These are phyloP conservation scores for Leptestheria dahalacensis DNA, from an alignment of 1,140 invertebrate genomes.

Conservation along the genomic window DNA sequence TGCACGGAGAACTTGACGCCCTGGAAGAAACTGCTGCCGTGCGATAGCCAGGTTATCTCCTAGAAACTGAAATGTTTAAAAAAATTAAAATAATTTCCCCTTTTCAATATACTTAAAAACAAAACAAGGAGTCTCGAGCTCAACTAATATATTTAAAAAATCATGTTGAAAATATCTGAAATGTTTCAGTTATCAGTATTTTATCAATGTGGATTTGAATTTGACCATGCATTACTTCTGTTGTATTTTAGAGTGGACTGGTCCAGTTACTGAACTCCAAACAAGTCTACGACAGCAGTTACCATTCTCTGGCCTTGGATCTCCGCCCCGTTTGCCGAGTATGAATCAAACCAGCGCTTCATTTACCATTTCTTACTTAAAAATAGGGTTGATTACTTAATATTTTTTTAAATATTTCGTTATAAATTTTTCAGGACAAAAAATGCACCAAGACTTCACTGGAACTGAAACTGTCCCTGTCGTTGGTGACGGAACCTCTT, in stretches of 20 bases:
- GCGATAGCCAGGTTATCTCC: conserved; percentile 67
- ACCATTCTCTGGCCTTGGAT: conserved; percentile 79
- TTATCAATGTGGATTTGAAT: background rate
- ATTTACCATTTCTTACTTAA: too few relatives aligned
- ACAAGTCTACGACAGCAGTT: conserved; percentile 80
- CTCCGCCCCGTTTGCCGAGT: conserved; percentile 59
- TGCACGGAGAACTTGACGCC: conserved; percentile 98
- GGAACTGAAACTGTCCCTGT: conserved; percentile 67
- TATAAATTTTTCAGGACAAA: conserved; percentile 26
- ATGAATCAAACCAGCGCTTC: too few relatives aligned
- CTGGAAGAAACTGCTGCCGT: conserved; percentile 92
- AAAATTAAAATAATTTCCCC: too few relatives aligned
- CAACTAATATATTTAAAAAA: background rate
- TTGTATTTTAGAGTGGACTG: conserved; percentile 46
- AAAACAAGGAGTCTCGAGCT: background rate
- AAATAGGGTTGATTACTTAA: too few relatives aligned
- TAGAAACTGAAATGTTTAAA: too few relatives aligned
- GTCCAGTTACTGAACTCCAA: conserved; percentile 76
- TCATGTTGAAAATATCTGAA: background rate
- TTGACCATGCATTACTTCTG: background rate
- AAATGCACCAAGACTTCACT: conserved; percentile 46
- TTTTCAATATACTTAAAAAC: too few relatives aligned
- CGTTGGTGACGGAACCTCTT: conserved; percentile 63
- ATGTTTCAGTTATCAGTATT: conserved; percentile 11
- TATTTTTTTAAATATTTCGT: conserved; percentile 2